These are phyloP conservation scores for Cataglyphis cursor DNA, from an alignment of 2,888 invertebrate species.

Conservation along the genomic window DNA sequence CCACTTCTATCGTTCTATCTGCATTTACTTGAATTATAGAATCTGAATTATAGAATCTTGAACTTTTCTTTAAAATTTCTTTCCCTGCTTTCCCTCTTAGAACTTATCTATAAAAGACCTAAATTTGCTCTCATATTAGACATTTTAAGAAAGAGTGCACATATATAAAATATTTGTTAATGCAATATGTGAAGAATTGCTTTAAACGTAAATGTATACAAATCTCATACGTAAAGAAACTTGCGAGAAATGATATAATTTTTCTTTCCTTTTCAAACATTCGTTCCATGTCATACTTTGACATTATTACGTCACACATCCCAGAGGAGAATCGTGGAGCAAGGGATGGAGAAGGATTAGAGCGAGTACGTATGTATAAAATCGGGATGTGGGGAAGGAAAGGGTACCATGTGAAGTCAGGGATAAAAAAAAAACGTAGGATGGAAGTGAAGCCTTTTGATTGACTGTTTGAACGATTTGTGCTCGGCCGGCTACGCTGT, in stretches of 20 bases:
- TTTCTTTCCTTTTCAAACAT: slow-evolving; percentile 31
- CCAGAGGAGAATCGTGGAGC: slow-evolving; percentile 53
- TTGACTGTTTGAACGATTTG: slow-evolving; percentile 86
- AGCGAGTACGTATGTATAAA: slow-evolving; percentile 50
- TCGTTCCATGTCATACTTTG: slow-evolving; percentile 73
- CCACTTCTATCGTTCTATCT: not conserved
- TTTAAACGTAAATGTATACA: not conserved
- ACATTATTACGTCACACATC: slow-evolving; percentile 77
- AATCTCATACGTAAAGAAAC: not conserved
- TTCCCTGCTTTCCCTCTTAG: not conserved
- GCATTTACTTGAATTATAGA: not conserved
- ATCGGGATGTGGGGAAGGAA: slow-evolving; percentile 40
- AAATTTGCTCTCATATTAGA: not conserved
- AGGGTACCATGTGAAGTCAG: slow-evolving; percentile 46
- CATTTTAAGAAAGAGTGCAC: not conserved
- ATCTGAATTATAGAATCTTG: not conserved
- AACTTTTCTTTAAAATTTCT: not conserved
- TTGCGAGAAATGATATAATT: slow-evolving; percentile 1
- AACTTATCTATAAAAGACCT: not conserved
- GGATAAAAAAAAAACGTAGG: slow-evolving; percentile 64
- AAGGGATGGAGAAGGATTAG: slow-evolving; percentile 56
- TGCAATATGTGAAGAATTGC: not conserved
- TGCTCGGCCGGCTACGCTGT: slow-evolving; percentile 80
- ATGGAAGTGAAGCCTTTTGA: slow-evolving; percentile 81
- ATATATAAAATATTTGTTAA: slow-evolving; percentile 3